Conservation (phyloP, 1,140 invertebrate species). For the Magallana gigas region DNA sequence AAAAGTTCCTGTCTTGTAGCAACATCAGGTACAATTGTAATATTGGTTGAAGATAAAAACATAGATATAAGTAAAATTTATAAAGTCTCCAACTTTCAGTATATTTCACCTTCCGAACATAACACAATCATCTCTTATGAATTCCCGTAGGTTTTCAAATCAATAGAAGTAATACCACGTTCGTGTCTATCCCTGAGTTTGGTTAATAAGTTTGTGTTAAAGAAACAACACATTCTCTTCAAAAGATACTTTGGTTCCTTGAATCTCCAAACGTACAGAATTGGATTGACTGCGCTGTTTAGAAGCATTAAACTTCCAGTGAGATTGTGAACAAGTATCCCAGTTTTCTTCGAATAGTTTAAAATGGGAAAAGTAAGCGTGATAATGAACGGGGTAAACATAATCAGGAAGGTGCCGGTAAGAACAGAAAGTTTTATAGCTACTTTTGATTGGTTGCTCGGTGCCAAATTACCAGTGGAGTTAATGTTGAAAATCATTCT, state of each 20-base stretch:
- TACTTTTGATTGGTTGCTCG: background rate
- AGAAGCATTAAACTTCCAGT: background rate
- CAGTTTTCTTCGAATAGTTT: background rate
- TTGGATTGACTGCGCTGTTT: background rate
- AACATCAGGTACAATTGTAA: too few relatives aligned
- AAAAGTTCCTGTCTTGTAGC: too few relatives aligned
- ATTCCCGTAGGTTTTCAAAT: too few relatives aligned
- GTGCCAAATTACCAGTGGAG: too few relatives aligned
- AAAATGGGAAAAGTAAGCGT: background rate
- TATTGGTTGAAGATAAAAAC: too few relatives aligned
- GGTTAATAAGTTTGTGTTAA: too few relatives aligned
- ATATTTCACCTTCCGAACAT: too few relatives aligned
- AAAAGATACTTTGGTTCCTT: background rate
- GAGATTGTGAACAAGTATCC: background rate
- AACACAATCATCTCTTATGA: too few relatives aligned
- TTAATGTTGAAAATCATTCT: background rate
- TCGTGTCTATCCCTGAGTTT: too few relatives aligned
- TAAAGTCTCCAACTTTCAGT: too few relatives aligned
- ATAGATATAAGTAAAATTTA: too few relatives aligned
- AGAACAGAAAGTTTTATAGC: background rate
- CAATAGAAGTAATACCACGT: too few relatives aligned
- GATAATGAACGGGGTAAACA: background rate
- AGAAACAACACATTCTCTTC: background rate
- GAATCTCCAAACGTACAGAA: background rate
- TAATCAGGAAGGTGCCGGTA: background rate